phyloP scores from a whole-genome alignment of 2,113 vertebrate species.

The Plectropomus leopardus region DNA sequence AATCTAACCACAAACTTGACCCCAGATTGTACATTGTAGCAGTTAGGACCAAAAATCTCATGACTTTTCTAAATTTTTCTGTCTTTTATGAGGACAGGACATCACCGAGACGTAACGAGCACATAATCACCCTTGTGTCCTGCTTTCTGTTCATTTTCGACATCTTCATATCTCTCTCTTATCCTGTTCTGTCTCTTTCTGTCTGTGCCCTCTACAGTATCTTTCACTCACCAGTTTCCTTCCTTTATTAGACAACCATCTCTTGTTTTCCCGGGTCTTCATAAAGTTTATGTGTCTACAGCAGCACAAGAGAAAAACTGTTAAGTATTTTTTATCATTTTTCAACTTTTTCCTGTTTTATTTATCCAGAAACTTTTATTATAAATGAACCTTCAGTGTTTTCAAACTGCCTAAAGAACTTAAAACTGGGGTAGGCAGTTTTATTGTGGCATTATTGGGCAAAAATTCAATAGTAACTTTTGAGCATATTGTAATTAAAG shows the following conservation, averaged over 20 bases:
- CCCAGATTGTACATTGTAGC: background rate
- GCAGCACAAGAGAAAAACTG: background rate
- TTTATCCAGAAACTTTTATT: background rate
- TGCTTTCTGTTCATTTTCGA: constrained; percentile 27
- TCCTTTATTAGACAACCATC: constrained; percentile 70
- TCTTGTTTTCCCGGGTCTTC: constrained; percentile 32
- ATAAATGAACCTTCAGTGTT: background rate
- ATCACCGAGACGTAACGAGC: background rate
- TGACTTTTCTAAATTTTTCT: background rate
- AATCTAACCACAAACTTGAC: too few relatives aligned
- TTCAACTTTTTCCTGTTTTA: background rate
- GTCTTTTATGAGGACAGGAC: background rate
- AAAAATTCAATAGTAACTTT: too few relatives aligned
- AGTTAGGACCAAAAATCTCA: background rate
- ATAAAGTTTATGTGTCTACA: background rate
- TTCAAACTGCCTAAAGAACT: too few relatives aligned
- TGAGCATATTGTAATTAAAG: too few relatives aligned
- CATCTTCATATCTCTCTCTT: constrained; percentile 60
- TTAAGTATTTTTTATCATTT: background rate
- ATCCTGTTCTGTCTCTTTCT: constrained; percentile 58
- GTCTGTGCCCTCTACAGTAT: constrained; percentile 66
- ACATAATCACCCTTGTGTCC: background rate
- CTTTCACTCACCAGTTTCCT: constrained; percentile 74
- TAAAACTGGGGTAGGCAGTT: too few relatives aligned
- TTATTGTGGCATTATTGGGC: too few relatives aligned